These are phyloP conservation scores for Ispidina lecontei DNA, from an alignment of 2,797 vertebrate species.

Conservation along the genomic window DNA sequence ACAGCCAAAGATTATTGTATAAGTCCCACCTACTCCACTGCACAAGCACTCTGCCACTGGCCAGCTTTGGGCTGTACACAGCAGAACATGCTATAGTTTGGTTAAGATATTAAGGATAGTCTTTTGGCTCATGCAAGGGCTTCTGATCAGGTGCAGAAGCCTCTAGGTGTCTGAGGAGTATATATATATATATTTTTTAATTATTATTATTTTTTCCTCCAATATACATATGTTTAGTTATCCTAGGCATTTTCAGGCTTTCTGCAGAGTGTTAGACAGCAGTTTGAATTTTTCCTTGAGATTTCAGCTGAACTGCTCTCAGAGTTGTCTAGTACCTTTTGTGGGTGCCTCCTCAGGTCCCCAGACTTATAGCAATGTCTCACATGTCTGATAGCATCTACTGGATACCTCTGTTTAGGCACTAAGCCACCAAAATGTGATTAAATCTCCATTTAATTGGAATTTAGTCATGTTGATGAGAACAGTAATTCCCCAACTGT, in stretches of 20 bases:
- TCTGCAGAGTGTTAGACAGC: neutral
- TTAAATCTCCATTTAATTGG: neutral
- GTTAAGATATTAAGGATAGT: neutral
- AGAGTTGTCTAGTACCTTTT: neutral
- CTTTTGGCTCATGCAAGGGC: neutral
- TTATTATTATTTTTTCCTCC: neutral
- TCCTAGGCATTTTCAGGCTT: neutral
- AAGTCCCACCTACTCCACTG: rapidly evolving
- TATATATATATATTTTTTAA: neutral
- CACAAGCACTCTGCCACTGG: neutral
- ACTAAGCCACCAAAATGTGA: neutral
- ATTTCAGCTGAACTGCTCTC: neutral
- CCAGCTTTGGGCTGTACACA: neutral
- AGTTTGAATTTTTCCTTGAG: neutral
- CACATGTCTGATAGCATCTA: neutral
- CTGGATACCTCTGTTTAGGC: neutral
- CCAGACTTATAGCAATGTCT: neutral
- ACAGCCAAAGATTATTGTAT: neutral
- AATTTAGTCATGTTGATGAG: neutral
- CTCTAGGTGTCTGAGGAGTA: neutral
- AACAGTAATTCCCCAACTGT: neutral
- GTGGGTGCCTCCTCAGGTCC: neutral
- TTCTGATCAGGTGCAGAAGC: neutral
- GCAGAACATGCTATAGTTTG: neutral
- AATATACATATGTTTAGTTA: neutral